Percentiles rank a stretch among this genome's conserved stretches.
phyloP scores from a whole-genome alignment of 35 echinoderm and acorn worm genomes.

The Eucidaris tribuloides region DNA sequence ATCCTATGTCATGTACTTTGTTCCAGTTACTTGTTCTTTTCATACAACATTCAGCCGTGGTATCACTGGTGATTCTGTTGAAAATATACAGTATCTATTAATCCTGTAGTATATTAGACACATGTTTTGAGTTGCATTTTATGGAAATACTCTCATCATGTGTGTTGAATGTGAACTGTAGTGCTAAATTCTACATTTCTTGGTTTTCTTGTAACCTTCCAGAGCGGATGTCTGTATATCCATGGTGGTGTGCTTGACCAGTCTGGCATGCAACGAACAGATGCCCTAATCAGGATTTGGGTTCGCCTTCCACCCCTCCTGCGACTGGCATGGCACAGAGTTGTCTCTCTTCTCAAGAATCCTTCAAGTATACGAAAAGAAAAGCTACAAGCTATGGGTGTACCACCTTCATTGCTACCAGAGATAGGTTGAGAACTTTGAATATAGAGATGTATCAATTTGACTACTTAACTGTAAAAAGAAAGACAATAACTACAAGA shows the following conservation, averaged over 20 bases:
- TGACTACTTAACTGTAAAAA: too few relatives aligned
- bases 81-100: neutral
- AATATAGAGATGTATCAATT: too few relatives aligned
- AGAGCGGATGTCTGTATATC: constrained; percentile 87
- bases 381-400: neutral
- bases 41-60: neutral
- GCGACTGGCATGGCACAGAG: constrained; percentile 55
- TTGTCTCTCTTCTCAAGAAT: constrained; percentile 23
- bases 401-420: constrained; percentile 13
- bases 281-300: constrained; percentile 70
- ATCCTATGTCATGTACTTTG: too few relatives aligned
- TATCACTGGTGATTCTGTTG: neutral
- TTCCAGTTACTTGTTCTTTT: neutral
- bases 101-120: neutral
- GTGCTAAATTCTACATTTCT: neutral
- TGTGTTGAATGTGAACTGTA: neutral
- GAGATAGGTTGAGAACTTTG: constrained; percentile 27
- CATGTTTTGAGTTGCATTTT: neutral
- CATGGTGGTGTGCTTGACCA: constrained; percentile 79
- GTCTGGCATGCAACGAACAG: constrained; percentile 52
- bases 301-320: constrained; percentile 62
- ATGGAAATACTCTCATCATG: neutral
- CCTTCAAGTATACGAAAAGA: neutral
- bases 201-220: neutral
- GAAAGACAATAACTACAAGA: too few relatives aligned